phyloP scores from a whole-genome alignment of 2,888 invertebrate species.

The Furcula furcula region DNA sequence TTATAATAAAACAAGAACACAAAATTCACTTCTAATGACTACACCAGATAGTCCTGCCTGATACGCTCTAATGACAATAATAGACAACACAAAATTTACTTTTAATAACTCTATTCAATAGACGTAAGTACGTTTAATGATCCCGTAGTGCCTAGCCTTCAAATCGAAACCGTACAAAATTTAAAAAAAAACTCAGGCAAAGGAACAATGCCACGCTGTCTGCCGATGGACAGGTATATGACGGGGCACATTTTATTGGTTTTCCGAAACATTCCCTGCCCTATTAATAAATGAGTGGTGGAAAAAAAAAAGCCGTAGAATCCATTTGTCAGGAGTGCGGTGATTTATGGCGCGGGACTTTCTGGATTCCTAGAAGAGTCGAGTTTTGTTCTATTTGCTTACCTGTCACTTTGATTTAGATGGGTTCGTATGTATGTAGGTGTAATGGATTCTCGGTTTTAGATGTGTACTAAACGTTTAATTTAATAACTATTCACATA shows the following conservation, averaged over 20 bases:
- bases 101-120: slow-evolving; percentile 28
- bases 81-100: slow-evolving; percentile 20
- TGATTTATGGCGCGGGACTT: slow-evolving; percentile 78
- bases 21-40: slow-evolving; percentile 1
- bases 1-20: not conserved
- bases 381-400: slow-evolving; percentile 80
- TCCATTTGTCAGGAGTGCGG: slow-evolving; percentile 77
- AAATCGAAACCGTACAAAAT: slow-evolving; percentile 47
- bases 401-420: slow-evolving; percentile 80
- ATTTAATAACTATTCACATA: not conserved
- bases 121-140: slow-evolving; percentile 16
- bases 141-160: too few relatives aligned
- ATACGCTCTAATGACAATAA: slow-evolving; percentile 18
- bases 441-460: slow-evolving; percentile 30
- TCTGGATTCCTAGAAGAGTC: slow-evolving; percentile 74
- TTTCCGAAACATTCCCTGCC: slow-evolving; percentile 79
- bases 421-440: slow-evolving; percentile 34
- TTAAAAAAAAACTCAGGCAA: slow-evolving; percentile 46
- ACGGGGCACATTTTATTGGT: slow-evolving; percentile 81
- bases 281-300: slow-evolving; percentile 81
- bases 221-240: slow-evolving; percentile 79
- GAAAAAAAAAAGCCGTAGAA: slow-evolving; percentile 74
- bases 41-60: slow-evolving; percentile 11
- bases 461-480: not conserved
- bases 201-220: slow-evolving; percentile 79